Base-by-base conservation (phyloP, 2,113 vertebrate species). In the Thymallus thymallus region DNA sequence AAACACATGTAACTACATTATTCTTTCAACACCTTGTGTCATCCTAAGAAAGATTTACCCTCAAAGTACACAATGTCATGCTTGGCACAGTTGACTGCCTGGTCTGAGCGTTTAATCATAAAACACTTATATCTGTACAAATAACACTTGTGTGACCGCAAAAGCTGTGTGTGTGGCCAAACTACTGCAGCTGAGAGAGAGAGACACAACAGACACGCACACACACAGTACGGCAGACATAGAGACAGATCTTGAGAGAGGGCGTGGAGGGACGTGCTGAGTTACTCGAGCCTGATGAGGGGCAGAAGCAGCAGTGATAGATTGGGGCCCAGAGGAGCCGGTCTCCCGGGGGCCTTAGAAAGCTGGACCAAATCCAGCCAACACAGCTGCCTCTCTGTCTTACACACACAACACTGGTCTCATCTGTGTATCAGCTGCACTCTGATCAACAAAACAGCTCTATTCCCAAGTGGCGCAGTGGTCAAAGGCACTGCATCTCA, bases 91-190 rank as follows among this genome's bases (percentile, higher is more conserved):
- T 0, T 0, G 55, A 56, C 6, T 63, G 0, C 14, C 68, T 26
- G 2, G 65, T 20, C 5, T 20, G 66, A 75, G 84, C 61, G 63
- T 45, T 79, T 72, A 4, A 81, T 87, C 74, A 81, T 90, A 79
- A 87, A 72, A 72, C 83, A 73, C 73, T 85, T 86, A 79, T 85
- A 84, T 88, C 88, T 80, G 79, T 30, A 60, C 76, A 80, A 82
- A 84, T 74, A 87, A 80, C 80, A 86, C 85, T 82, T 84, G 61
- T 55, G 65, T 0, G 64, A 85, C 71, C 78, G 6, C 77, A 82
- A 68, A 64, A 30, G 20, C 74, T 0, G 69, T 55, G 76, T 86
- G 84, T 89, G 85, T 85, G 83, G 82, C 76, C 84, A 5, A 26
- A 71, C 41, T 32, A n/a, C 73, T 64, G 0, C 68, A 2, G 51